A percentile compares a stretch with the other conserved stretches of the same genome.
Conservation (phyloP, 2,113 vertebrate genomes). For the Hassar affinis region DNA sequence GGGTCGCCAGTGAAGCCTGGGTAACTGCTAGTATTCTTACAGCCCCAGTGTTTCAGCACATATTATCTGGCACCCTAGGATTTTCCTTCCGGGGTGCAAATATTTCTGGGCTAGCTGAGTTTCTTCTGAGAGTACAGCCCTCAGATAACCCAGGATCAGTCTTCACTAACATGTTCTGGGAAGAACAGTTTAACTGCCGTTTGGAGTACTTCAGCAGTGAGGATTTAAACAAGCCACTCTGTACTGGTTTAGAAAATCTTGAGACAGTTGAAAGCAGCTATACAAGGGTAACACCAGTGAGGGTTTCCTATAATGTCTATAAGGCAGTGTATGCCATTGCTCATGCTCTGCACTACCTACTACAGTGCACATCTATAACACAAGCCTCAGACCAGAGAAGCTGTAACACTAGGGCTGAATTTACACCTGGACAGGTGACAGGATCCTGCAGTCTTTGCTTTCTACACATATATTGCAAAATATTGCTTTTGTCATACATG, state of each 20-base stretch:
- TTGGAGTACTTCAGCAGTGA: conserved; percentile 47
- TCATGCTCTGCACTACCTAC: conserved; percentile 64
- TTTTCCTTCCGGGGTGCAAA: conserved; percentile 65
- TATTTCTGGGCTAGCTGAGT: conserved; percentile 56
- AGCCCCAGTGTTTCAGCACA: conserved; percentile 56
- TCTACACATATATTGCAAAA: neutral
- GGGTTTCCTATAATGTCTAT: conserved; percentile 74
- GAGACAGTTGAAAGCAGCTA: conserved; percentile 61
- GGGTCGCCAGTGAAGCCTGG: conserved; percentile 67
- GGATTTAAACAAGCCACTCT: conserved; percentile 45
- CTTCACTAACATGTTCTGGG: conserved; percentile 71
- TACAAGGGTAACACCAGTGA: conserved; percentile 63
- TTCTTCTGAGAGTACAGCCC: conserved; percentile 62
- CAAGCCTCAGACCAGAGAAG: conserved; percentile 11
- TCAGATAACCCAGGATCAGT: conserved; percentile 60
- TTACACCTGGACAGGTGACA: conserved; percentile 64
- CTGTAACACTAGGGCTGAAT: conserved; percentile 53
- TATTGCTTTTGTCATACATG: neutral
- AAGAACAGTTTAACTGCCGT: conserved; percentile 68
- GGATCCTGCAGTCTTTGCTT: neutral
- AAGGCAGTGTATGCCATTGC: conserved; percentile 71
- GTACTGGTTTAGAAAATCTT: conserved; percentile 69
- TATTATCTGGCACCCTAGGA: conserved; percentile 68
- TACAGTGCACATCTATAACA: conserved; percentile 59
- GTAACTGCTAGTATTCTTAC: conserved; percentile 66